Evolutionary conservation across 2,113 vertebrate genomes (phyloP), one percentile per base, ranked within the genome.

Genomic region (Uropsilus gracilis): DNA sequence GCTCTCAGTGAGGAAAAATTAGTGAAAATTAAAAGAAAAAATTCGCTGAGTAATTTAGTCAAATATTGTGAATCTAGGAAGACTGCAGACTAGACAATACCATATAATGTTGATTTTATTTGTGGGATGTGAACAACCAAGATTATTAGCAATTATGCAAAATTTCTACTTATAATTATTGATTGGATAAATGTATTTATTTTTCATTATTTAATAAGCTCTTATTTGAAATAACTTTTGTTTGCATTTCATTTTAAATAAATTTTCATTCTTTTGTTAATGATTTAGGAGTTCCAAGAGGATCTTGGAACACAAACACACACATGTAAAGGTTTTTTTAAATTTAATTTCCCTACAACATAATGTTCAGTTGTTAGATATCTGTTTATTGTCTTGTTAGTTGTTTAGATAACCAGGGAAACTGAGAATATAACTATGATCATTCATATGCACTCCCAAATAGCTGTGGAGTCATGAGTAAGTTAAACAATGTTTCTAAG

Each of bases 41-140:
- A 90, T 72, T 95, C 3, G 10, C 55, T 50, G 78, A 95, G 24
- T 92, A 95, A 94, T 87, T 88, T 92, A 85, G 81, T 95, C 39
- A 72, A 10, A 46, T 63, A 93, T 68, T 95, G 88, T 85, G 64
- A 84, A 71, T 1, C 24, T 89, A 73, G 50, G 61, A 96, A 42
- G 37, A 44, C 6, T 20, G 75, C 55, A 28, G 91, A 50, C 61
- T 83, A 55, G 22, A 42, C 18, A 85, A 78, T 50, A 7, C 46
- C 68, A 68, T 66, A n/a, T 8, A 88, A 10, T 6, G 16, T 61
- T 26, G 24, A 80, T 46, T 68, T 89, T 64, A 28, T 61, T 22
- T 32, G 22, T 32, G 24, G 22, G 61, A 11, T 6, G 64, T 10
- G 4, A 68, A 85, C 34, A 85, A 42, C 6, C 18, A 78, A 53